phyloP scores from a whole-genome alignment of 2,113 vertebrate genomes.

The Salminus brasiliensis region DNA sequence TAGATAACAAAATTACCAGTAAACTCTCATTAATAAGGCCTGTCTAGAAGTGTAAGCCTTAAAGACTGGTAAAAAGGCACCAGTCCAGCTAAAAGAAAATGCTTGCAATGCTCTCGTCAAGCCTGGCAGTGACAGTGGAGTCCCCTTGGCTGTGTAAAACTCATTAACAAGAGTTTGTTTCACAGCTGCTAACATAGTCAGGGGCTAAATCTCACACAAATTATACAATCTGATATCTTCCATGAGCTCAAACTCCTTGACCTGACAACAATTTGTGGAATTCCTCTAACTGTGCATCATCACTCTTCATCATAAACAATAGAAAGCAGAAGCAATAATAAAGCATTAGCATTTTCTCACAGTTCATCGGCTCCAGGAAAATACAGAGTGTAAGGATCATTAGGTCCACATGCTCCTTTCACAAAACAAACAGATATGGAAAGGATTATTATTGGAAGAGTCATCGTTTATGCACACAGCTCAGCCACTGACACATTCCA shows the following conservation, averaged over 20 bases:
- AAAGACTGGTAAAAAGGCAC: neutral
- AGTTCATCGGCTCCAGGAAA: neutral
- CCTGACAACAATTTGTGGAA: neutral
- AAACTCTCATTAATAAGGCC: neutral
- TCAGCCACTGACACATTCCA: neutral
- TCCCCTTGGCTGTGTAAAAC: neutral
- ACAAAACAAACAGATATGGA: neutral
- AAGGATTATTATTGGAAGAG: neutral
- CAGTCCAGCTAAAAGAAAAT: neutral
- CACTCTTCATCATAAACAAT: neutral
- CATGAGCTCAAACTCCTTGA: neutral
- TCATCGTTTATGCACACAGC: neutral
- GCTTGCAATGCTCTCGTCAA: neutral
- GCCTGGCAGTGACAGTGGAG: neutral
- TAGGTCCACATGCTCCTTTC: neutral
- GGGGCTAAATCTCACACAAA: neutral
- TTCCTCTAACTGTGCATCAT: neutral
- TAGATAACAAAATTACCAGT: neutral
- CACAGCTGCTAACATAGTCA: neutral
- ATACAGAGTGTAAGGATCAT: neutral
- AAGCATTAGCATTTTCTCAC: neutral
- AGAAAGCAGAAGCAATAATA: neutral
- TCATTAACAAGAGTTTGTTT: neutral
- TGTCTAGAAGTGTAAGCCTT: neutral
- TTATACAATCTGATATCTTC: neutral